Evolutionary conservation across 1,140 invertebrate genomes (phyloP).

Genomic region (fruit fly (Drosophila melanogaster)): Release_6_plus_ISO1_MT NT_037436.4:19148001-19148500

Average conservation of each 20-base stretch:
- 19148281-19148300: constrained; percentile 21
- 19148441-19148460: constrained; percentile 65
- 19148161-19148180: constrained; percentile 61
- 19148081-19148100: constrained; percentile 28
- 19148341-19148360: constrained; percentile 82
- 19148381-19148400: constrained; percentile 1
- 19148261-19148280: constrained; percentile 34
- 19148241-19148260: not conserved
- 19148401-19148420: constrained; percentile 39
- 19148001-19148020: constrained; percentile 36
- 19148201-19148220: constrained; percentile 71
- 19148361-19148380: constrained; percentile 57
- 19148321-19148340: constrained; percentile 80
- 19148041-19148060: constrained; percentile 26
- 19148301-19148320: constrained; percentile 81
- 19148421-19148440: constrained; percentile 56
- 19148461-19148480: constrained; percentile 72
- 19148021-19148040: not conserved
- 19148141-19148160: constrained; percentile 33
- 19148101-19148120: not conserved
- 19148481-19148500: constrained; percentile 45
- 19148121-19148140: not conserved
- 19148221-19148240: constrained; percentile 33
- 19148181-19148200: constrained; percentile 84
- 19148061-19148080: constrained; percentile 75